Conservation (phyloP, 2,113 vertebrate genomes). For the Tachuris rubrigastra region DNA sequence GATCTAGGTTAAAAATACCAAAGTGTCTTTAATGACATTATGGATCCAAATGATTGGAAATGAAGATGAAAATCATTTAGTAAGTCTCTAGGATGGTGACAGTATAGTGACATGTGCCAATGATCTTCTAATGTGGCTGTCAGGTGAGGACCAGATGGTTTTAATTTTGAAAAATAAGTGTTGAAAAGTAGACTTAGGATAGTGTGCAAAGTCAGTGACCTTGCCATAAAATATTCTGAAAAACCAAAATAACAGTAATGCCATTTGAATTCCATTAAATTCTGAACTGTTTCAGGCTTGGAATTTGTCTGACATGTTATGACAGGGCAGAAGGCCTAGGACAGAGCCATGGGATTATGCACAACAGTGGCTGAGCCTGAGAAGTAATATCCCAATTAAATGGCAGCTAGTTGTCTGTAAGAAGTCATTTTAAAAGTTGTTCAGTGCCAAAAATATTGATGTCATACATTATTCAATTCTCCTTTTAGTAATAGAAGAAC, state of each 20-base stretch:
- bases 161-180: background rate
- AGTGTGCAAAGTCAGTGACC: background rate
- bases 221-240: slow-evolving; percentile 31
- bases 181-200: slow-evolving; percentile 1
- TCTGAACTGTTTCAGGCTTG: background rate
- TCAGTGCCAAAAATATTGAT: background rate
- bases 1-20: background rate
- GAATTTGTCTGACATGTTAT: background rate
- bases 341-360: background rate
- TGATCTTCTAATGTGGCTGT: background rate
- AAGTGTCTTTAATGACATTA: background rate
- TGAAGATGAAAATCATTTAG: background rate
- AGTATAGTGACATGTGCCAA: background rate
- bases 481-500: background rate
- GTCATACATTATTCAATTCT: background rate
- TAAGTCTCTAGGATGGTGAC: background rate
- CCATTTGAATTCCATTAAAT: slow-evolving; percentile 2
- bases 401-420: background rate
- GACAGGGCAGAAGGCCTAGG: background rate
- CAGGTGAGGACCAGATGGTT: background rate
- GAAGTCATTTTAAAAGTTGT: background rate
- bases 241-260: background rate
- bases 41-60: background rate
- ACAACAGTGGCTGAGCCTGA: background rate
- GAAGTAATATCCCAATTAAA: background rate